These are phyloP conservation scores for Seriola quinqueradiata DNA, from an alignment of 2,113 vertebrate genomes.

Conservation along the genomic window DNA sequence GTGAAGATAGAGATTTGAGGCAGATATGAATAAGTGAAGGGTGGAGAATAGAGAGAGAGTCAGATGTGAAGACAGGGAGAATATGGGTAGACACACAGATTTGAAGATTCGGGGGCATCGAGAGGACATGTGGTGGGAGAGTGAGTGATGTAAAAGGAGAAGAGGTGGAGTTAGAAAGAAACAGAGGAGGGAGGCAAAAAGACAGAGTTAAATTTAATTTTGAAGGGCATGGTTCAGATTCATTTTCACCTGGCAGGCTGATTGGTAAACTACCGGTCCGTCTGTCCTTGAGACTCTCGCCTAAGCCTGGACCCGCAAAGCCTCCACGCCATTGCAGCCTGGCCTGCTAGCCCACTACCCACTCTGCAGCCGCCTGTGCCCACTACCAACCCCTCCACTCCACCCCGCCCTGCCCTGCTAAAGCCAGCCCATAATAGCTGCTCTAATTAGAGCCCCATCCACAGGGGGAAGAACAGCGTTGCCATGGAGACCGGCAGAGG, in stretches of 20 bases:
- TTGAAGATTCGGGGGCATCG: constrained; percentile 57
- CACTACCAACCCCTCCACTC: constrained; percentile 58
- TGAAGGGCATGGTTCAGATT: constrained; percentile 2
- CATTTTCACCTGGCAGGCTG: constrained; percentile 36
- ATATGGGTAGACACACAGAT: constrained; percentile 61
- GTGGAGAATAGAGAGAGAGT: constrained; percentile 38
- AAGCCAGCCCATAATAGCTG: constrained; percentile 88
- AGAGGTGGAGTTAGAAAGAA: constrained; percentile 7
- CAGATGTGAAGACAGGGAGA: constrained; percentile 51
- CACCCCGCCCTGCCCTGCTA: constrained; percentile 68
- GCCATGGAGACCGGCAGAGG: constrained; percentile 81
- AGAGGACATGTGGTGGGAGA: constrained; percentile 56
- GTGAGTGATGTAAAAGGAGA: constrained; percentile 41
- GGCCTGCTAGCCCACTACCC: constrained; percentile 63
- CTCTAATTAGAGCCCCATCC: constrained; percentile 88
- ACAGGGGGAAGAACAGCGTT: constrained; percentile 84
- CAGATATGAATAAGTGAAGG: constrained; percentile 62
- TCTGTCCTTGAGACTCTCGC: constrained; percentile 17
- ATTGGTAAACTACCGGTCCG: constrained; percentile 31
- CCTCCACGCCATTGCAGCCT: constrained; percentile 30
- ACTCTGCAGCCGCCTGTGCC: constrained; percentile 55
- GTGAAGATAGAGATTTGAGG: constrained; percentile 76
- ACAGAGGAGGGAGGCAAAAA: constrained; percentile 23
- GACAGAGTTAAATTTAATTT: constrained; percentile 10
- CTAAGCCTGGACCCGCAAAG: constrained; percentile 26